Conservation (phyloP, 2,888 invertebrate genomes). For the Flabesymbios commensalis region DNA sequence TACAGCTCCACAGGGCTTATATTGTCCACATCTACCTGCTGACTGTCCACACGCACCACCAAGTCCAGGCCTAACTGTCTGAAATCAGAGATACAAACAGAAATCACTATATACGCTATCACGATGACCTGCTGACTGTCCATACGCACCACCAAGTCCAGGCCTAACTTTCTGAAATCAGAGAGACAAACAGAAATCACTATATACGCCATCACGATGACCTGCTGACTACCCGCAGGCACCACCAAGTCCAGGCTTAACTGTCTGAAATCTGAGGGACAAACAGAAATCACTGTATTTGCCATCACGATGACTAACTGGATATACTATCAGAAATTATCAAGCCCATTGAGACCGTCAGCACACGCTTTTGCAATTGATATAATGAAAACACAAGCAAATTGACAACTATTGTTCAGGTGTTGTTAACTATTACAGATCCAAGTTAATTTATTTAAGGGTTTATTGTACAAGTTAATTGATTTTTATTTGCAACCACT, state of each 20-base stretch:
- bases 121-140: constrained; percentile 89
- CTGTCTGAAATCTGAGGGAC: constrained; percentile 70
- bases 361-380: too few relatives aligned
- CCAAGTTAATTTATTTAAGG: too few relatives aligned
- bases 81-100: constrained; percentile 47
- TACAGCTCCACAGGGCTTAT: constrained; percentile 88
- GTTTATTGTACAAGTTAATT: too few relatives aligned
- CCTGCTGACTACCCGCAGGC: constrained; percentile 83
- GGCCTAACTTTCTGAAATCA: constrained; percentile 78
- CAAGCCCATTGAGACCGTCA: background rate
- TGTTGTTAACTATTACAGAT: too few relatives aligned
- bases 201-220: constrained; percentile 60
- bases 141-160: constrained; percentile 89
- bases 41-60: constrained; percentile 85
- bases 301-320: constrained; percentile 77
- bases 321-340: constrained; percentile 59
- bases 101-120: background rate
- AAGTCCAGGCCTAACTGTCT: constrained; percentile 90
- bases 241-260: constrained; percentile 90
- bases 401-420: too few relatives aligned
- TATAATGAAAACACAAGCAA: too few relatives aligned
- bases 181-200: background rate
- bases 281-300: background rate
- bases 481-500: too few relatives aligned
- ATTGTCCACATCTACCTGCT: constrained; percentile 86